Base-by-base conservation (phyloP, 2,888 invertebrate genomes). In the Troides aeacus region DNA sequence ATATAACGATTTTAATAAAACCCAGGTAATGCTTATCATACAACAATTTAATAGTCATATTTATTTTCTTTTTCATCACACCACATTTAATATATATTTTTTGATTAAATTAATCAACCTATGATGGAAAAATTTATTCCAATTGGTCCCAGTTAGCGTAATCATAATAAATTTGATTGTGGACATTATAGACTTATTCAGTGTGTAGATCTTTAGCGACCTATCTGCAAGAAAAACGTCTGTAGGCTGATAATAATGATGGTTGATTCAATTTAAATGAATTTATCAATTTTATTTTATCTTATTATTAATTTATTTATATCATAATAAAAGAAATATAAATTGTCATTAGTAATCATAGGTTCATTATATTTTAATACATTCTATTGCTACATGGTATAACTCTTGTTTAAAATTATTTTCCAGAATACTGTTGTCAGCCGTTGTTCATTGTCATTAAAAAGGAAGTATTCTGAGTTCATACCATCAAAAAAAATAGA, bases 361-460 rank as follows among this genome's bases (percentile, higher is more conserved):
- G 24, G 23, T 5, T 15, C 17, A 23, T 59, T 8, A 30, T 5
- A 24, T 24, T 59, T 17, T 30, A 59, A 46, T 15, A 12, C 0
- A 59, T 18, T 59, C 69, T 59, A 60, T 75, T 71, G 6, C 60
- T 59, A n/a, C 6, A 8, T n/a, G 1, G 18, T 53, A 6, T 53
- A 18, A 50, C 17, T 50, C 50, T 53, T 53, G n/a, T n/a, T n/a
- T 53, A 21, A 3, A 50, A 21, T 63, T n/a, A 39, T 65, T 66
- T 6, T 57, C 30, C 79, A 89, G 89, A 81, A 82, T 69, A 86
- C 87, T 5, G 70, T 78, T 66, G 71, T 77, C 18, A 86, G 86
- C 70, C 79, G 83, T 24, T 77, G 77, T 70, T 87, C 87, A 3
- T 73, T 89, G 23, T 88, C 88, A 2, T 65, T 88, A 50, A 84